These are phyloP conservation scores for Tetraneura akinire DNA, from an alignment of 1,140 invertebrate genomes.

Conservation along the genomic window DNA sequence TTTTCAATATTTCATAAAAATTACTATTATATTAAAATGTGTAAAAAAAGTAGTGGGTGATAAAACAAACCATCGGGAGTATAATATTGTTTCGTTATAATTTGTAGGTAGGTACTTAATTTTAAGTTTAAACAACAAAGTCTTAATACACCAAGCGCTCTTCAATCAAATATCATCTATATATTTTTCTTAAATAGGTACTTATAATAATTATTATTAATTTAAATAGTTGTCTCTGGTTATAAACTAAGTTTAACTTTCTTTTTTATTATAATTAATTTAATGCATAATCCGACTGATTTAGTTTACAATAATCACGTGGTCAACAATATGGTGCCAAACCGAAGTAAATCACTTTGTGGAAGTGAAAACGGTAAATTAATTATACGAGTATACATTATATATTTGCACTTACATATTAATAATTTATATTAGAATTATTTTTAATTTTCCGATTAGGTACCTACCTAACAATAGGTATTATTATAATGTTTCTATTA, in stretches of 20 bases:
- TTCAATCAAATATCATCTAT: not conserved
- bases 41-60: slow-evolving; percentile 6
- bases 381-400: no score
- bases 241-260: no score
- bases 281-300: not conserved
- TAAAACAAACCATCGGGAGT: not conserved
- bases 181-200: not conserved
- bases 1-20: not conserved
- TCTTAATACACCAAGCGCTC: not conserved
- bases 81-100: not conserved
- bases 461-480: no score
- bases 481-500: no score
- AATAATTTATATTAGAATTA: no score
- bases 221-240: not conserved
- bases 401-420: no score
- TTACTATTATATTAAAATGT: not conserved
- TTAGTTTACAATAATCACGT: not conserved
- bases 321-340: slow-evolving; percentile 17
- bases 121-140: no score
- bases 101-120: not conserved
- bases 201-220: not conserved
- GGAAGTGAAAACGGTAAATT: not conserved
- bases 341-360: not conserved
- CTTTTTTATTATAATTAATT: no score
- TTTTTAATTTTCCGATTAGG: no score